phyloP scores from a whole-genome alignment of 92 coral and sea anemone genomes.

The Epizoanthus scotinus region DNA sequence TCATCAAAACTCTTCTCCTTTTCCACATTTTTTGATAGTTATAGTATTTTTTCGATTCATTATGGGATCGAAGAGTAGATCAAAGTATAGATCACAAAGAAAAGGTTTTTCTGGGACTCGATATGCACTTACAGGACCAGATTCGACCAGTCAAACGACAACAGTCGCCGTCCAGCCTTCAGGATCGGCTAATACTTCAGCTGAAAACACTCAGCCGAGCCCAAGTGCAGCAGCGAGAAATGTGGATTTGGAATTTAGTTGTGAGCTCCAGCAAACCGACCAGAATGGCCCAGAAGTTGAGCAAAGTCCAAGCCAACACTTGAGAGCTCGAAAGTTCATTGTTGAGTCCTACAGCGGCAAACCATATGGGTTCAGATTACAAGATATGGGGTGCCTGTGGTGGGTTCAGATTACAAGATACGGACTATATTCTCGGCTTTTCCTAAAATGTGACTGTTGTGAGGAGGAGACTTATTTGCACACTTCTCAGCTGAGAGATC shows the following conservation, averaged over 20 bases:
- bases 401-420: too few species aligned
- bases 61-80: too few species aligned
- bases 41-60: constrained; percentile 14
- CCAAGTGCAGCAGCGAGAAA: constrained; percentile 8
- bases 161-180: not conserved
- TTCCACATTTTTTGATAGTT: constrained; percentile 1
- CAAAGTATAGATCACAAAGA: not conserved
- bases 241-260: not conserved
- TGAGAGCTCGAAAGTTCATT: constrained; percentile 5
- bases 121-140: not conserved
- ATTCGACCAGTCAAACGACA: constrained; percentile 12
- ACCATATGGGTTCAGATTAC: constrained; percentile 24
- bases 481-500: constrained; percentile 12
- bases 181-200: not conserved
- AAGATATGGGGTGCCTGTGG: constrained; percentile 32
- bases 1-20: not conserved
- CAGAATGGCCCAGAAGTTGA: too few species aligned
- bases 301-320: constrained; percentile 16
- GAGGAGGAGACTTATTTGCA: constrained; percentile 25
- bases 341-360: constrained; percentile 18
- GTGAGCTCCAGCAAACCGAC: constrained; percentile 14
- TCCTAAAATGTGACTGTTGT: constrained; percentile 13
- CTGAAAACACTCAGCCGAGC: constrained; percentile 9
- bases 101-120: constrained; percentile 18
- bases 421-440: constrained; percentile 14